phyloP scores from a whole-genome alignment of 2,797 vertebrate genomes.

The Periparus ater region DNA sequence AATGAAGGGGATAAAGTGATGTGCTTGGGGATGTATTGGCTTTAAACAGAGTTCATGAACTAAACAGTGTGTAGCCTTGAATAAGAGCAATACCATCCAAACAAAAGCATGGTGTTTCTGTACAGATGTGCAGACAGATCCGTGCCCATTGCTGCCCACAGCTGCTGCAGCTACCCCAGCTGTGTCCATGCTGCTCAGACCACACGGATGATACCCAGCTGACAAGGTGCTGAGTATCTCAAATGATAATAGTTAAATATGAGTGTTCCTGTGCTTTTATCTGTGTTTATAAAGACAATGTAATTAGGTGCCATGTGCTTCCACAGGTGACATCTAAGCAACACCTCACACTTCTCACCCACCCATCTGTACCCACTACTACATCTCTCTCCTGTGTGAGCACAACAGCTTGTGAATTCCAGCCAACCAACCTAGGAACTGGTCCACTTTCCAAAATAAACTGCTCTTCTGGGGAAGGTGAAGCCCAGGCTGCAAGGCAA shows the following conservation, averaged over 20 bases:
- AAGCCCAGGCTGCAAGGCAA: not conserved
- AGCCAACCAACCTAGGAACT: not conserved
- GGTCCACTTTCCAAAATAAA: not conserved
- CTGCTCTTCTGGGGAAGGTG: not conserved
- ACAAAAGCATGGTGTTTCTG: not conserved
- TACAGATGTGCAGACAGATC: not conserved
- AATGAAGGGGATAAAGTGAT: not conserved
- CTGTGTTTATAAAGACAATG: accelerated
- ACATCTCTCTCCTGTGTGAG: accelerated
- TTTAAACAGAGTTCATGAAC: not conserved
- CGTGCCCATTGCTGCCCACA: not conserved
- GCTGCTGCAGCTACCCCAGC: not conserved
- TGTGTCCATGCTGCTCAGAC: not conserved
- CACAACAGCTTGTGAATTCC: not conserved
- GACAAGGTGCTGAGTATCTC: not conserved
- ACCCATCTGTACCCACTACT: not conserved
- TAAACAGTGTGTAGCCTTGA: not conserved
- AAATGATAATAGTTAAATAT: not conserved
- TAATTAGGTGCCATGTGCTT: not conserved
- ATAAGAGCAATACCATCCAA: not conserved
- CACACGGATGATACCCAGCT: too few relatives aligned
- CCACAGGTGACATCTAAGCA: not conserved
- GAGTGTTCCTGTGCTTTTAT: not conserved
- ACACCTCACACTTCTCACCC: accelerated
- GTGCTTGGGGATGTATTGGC: accelerated